These are phyloP conservation scores for Pseudotriccus pelzelni DNA, from an alignment of 2,797 vertebrate genomes.

Conservation along the genomic window DNA sequence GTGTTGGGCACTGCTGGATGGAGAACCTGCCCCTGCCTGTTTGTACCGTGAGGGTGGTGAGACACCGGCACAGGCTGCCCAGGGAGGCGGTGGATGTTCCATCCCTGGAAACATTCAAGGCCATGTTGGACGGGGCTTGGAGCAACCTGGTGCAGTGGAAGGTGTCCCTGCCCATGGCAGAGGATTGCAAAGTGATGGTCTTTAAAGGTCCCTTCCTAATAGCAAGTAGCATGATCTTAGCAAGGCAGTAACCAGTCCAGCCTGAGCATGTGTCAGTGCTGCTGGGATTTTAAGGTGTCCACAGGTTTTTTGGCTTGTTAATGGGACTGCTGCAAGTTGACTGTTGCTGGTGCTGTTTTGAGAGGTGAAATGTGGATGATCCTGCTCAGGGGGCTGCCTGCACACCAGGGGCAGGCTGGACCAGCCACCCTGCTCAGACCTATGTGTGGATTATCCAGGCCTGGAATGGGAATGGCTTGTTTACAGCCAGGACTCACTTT, in stretches of 20 bases:
- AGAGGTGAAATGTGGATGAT: not conserved
- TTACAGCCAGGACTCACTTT: not conserved
- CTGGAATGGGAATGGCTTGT: not conserved
- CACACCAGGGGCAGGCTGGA: not conserved
- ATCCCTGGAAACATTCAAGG: not conserved
- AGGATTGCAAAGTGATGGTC: not conserved
- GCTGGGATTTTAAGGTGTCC: not conserved
- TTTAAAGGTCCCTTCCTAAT: not conserved
- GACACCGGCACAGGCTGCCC: not conserved
- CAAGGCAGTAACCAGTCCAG: not conserved
- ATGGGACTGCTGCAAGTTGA: not conserved
- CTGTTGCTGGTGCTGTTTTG: not conserved
- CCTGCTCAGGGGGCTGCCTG: not conserved
- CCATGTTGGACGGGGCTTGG: not conserved
- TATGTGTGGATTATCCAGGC: not conserved
- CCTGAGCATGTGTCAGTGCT: not conserved
- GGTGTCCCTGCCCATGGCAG: fast-evolving
- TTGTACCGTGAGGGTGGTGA: not conserved
- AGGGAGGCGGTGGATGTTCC: not conserved
- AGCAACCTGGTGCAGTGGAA: not conserved
- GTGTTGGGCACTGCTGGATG: not conserved
- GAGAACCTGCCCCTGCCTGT: not conserved
- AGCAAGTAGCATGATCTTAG: not conserved
- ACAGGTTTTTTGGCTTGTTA: not conserved
- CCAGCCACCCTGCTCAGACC: fast-evolving